Evolutionary conservation across 2,113 vertebrate genomes (phyloP).

Genomic region (Chionomys nivalis): DNA sequence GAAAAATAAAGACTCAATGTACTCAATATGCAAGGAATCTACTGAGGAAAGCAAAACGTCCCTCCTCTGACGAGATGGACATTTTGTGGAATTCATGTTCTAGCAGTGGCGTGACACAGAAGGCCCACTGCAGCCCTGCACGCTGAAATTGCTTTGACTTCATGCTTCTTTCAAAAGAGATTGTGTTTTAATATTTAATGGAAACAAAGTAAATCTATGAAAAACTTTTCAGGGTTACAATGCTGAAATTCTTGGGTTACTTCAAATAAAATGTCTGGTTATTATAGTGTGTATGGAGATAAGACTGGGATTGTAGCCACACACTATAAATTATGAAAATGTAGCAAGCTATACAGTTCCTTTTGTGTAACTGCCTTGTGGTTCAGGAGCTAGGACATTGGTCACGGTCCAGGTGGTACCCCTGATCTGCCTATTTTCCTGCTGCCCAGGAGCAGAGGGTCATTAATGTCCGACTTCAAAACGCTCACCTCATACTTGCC

Average conservation of each 20-base stretch:
- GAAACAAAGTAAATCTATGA: conserved; percentile 2
- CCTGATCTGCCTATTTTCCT: not conserved
- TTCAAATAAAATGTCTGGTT: not conserved
- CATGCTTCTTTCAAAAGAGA: not conserved
- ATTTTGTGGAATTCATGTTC: not conserved
- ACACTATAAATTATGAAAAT: not conserved
- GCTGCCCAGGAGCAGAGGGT: not conserved
- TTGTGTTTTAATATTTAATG: conserved; percentile 33
- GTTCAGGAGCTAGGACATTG: not conserved
- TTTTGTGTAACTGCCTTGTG: not conserved
- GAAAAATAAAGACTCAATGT: not conserved
- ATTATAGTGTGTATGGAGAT: not conserved
- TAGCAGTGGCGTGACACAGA: not conserved
- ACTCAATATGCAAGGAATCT: not conserved
- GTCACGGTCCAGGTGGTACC: not conserved
- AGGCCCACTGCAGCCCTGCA: not conserved
- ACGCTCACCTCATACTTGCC: not conserved
- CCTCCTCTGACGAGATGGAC: not conserved
- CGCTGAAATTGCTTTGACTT: conserved; percentile 13
- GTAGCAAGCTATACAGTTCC: not conserved
- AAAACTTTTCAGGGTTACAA: not conserved
- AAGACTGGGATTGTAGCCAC: not conserved
- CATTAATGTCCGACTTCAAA: not conserved
- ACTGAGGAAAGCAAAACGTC: conserved; percentile 13
- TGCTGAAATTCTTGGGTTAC: not conserved